These are phyloP conservation scores for Chiloscyllium punctatum DNA, from an alignment of 2,797 vertebrate species.

Conservation along the genomic window DNA sequence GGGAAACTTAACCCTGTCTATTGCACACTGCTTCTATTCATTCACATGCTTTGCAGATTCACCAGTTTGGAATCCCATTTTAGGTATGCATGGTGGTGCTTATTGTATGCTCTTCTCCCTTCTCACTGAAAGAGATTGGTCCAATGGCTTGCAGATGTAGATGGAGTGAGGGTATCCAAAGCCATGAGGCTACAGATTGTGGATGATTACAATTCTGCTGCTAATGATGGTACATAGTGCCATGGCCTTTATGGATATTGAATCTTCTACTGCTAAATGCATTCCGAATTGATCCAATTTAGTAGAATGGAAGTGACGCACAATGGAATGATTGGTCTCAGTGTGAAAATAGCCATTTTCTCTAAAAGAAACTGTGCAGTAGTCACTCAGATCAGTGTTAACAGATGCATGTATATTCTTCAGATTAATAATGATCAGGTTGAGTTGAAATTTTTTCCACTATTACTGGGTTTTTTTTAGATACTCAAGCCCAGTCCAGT, in stretches of 20 bases:
- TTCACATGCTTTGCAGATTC: background rate
- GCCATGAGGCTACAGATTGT: background rate
- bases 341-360: background rate
- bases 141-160: background rate
- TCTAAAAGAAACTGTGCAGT: too few relatives aligned
- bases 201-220: background rate
- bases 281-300: background rate
- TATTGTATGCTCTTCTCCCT: background rate
- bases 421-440: background rate
- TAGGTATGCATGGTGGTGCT: background rate
- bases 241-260: background rate
- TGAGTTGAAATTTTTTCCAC: background rate
- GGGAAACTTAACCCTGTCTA: background rate
- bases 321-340: background rate
- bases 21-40: background rate
- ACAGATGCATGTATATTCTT: background rate
- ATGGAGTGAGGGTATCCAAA: background rate
- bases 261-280: background rate
- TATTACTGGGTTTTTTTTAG: background rate
- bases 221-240: background rate
- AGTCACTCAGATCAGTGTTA: too few relatives aligned
- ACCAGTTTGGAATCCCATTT: too few relatives aligned
- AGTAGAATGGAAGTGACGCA: background rate
- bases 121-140: background rate
- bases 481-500: background rate